Base-by-base conservation (phyloP, 2,113 vertebrate species). In the Hystrix brachyura region DNA sequence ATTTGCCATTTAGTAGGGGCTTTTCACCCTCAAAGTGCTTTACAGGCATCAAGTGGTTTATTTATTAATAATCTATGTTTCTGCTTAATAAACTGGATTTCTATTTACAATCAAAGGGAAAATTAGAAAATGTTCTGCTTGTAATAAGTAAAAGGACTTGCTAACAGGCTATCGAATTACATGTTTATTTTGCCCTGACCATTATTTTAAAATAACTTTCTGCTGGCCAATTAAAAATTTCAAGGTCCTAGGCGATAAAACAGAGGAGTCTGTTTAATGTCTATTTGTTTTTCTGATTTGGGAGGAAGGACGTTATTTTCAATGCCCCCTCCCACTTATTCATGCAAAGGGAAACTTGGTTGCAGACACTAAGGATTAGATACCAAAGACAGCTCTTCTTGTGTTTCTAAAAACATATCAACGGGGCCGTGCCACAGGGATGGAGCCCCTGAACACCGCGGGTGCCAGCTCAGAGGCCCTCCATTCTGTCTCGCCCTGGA, bases 161-260 rank as follows among this genome's bases (percentile, higher is more conserved):
- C 93, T 97, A 97, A 97, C 80, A 83, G 94, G 96, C 91, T 71
- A 8, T 90, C 92, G 90, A 64, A 9, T 34, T 19, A 83, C 90
- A 72, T 98, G 98, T 98, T 98, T 98, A 97, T 98, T 98, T 98
- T 96, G 94, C 78, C 91, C 96, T 98, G 94, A 96, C 98, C 97
- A 98, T 98, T 98, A 98, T 98, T 98, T 98, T 98, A 96, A 98
- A 98, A 98, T 96, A 98, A 98, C 97, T 96, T 96, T 96, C 87
- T 98, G 78, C 80, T 98, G 65, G 96, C 97, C 55, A 51, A 85
- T 97, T n/a, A 78, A 97, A 97, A 89, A 95, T 97, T 95, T 98
- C 72, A 62, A 93, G 91, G 21, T 71, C 74, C 80, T 51, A 15
- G 5, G 55, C 86, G 90, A 97, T 96, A 90, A 97, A 97, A 97